Percentiles rank a stretch among this genome's conserved stretches.
Conservation (phyloP, 2,797 vertebrate species). For the Diplodus sargus region DNA sequence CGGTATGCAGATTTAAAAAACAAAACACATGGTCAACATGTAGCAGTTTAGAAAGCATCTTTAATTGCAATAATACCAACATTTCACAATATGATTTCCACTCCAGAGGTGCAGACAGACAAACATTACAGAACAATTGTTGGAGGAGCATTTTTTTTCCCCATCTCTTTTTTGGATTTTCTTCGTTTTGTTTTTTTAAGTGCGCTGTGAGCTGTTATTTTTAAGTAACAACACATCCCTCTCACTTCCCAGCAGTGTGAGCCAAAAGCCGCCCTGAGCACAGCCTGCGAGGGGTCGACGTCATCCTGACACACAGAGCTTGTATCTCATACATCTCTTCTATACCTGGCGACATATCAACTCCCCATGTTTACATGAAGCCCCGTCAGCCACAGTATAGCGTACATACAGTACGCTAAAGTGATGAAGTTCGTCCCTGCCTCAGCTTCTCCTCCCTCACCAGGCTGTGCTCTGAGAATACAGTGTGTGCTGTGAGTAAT, state of each 20-base stretch:
- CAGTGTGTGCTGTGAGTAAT: slow-evolving; percentile 79
- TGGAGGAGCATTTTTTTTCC: slow-evolving; percentile 51
- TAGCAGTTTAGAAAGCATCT: slow-evolving; percentile 85
- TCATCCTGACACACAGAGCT: slow-evolving; percentile 14
- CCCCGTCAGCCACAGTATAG: slow-evolving; percentile 9
- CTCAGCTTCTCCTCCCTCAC: slow-evolving; percentile 29
- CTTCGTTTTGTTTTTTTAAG: slow-evolving; percentile 48
- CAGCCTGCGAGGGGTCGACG: slow-evolving; percentile 56
- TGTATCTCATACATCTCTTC: slow-evolving; percentile 2
- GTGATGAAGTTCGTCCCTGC: slow-evolving; percentile 26
- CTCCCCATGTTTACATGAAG: background rate
- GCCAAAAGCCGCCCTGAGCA: slow-evolving; percentile 79
- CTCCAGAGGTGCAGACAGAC: slow-evolving; percentile 78
- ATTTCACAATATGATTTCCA: slow-evolving; percentile 79
- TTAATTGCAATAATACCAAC: slow-evolving; percentile 86
- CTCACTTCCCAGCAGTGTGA: slow-evolving; percentile 88
- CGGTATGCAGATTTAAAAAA: background rate
- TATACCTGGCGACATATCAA: slow-evolving; percentile 9
- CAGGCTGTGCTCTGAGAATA: slow-evolving; percentile 80
- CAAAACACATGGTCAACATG: background rate
- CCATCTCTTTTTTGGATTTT: slow-evolving; percentile 50
- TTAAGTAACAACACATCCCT: slow-evolving; percentile 74
- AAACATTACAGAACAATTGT: slow-evolving; percentile 66
- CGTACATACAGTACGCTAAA: slow-evolving; percentile 13
- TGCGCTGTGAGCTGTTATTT: slow-evolving; percentile 64